Evolutionary conservation across 2,888 invertebrate genomes (phyloP).

Genomic region (Lysandra bellargus): DNA sequence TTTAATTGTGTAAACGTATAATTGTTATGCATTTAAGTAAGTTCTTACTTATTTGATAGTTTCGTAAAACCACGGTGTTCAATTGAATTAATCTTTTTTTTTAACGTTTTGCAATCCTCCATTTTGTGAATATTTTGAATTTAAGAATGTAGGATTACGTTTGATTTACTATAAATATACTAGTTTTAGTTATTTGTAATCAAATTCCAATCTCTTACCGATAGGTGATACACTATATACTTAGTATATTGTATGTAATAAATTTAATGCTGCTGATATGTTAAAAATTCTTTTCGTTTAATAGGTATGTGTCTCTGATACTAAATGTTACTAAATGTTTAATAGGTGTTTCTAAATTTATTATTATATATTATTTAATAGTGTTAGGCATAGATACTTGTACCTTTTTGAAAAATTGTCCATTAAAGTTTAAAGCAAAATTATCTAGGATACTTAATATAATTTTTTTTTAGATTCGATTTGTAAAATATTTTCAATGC

Average conservation of each 20-base stretch:
- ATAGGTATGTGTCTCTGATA: conserved; percentile 13
- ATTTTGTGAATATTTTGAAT: not conserved
- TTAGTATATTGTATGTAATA: not conserved
- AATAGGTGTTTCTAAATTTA: conserved; percentile 28
- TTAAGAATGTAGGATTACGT: not conserved
- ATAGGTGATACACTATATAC: not conserved
- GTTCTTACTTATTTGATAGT: not conserved
- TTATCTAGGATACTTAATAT: not conserved
- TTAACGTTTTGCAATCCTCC: not conserved
- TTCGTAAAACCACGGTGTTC: not conserved
- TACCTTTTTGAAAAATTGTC: conserved; percentile 16
- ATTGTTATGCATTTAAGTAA: not conserved
- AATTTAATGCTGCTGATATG: not conserved
- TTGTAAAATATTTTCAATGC: conserved; percentile 24
- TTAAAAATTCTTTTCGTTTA: conserved; percentile 8
- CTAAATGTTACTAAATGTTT: conserved; percentile 29
- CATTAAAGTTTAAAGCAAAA: conserved; percentile 9
- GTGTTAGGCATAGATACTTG: conserved; percentile 26
- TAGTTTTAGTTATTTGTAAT: conserved; percentile 4
- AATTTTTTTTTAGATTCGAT: conserved; percentile 19
- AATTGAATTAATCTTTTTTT: not conserved
- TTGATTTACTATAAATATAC: not conserved
- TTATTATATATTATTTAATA: conserved; percentile 28
- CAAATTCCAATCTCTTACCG: not conserved
- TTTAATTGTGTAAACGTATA: not conserved